phyloP scores from a whole-genome alignment of 2,797 vertebrate genomes.

The Masticophis lateralis region DNA sequence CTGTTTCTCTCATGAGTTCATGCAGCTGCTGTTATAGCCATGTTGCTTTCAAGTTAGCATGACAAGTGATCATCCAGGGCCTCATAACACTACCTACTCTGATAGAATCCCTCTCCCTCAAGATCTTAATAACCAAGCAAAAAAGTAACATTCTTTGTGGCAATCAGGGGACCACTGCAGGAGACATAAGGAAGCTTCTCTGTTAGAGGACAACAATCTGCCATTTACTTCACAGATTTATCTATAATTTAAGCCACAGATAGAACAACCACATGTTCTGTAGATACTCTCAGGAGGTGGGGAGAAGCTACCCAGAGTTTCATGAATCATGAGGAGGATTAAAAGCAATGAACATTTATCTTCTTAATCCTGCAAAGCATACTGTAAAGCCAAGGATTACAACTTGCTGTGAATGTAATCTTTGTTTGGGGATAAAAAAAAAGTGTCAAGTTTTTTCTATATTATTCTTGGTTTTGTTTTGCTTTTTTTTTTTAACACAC shows the following conservation, averaged over 20 bases:
- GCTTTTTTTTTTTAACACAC: constrained; percentile 18
- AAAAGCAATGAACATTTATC: constrained; percentile 86
- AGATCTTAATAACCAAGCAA: constrained; percentile 6
- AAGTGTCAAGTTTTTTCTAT: constrained; percentile 51
- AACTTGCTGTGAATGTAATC: constrained; percentile 68
- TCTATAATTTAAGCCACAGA: constrained; percentile 70
- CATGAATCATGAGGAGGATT: constrained; percentile 84
- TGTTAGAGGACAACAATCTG: constrained; percentile 64
- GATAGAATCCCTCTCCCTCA: constrained; percentile 12
- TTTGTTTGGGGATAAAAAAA: constrained; percentile 67
- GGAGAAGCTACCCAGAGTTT: constrained; percentile 65
- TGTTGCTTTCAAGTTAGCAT: constrained; percentile 14
- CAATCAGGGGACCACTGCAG: constrained; percentile 42
- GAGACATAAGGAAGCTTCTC: constrained; percentile 70
- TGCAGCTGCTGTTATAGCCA: constrained; percentile 1
- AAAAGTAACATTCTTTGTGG: constrained; percentile 27
- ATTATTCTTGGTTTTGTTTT: constrained; percentile 35
- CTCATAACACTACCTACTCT: constrained; percentile 29
- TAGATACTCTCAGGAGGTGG: constrained; percentile 66
- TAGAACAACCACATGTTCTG: constrained; percentile 61
- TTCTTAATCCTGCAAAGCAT: constrained; percentile 77
- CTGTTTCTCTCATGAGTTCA: background rate
- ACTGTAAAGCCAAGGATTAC: constrained; percentile 79
- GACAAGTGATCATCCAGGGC: constrained; percentile 25
- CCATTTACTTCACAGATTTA: constrained; percentile 74